Evolutionary conservation across 2,113 vertebrate species (phyloP).

Genomic region (Bubo bubo): DNA sequence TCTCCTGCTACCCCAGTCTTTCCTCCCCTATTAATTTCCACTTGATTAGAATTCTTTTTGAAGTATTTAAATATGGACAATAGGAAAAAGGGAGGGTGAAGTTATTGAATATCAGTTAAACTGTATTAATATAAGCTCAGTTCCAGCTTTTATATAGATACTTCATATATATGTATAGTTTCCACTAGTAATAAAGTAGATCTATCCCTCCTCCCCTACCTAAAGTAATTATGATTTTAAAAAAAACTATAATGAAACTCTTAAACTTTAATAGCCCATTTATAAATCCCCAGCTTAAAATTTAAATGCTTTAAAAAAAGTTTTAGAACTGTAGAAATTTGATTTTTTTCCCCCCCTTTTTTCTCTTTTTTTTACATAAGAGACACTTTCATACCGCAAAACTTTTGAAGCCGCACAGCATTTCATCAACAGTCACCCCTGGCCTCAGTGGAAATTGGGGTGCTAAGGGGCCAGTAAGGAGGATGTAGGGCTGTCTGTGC

Average conservation of each 20-base stretch:
- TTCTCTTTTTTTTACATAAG: background rate
- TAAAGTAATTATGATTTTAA: slow-evolving; percentile 81
- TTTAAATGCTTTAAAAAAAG: slow-evolving; percentile 76
- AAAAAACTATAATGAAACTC: slow-evolving; percentile 78
- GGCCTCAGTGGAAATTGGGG: background rate
- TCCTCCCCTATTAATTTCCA: slow-evolving; percentile 98
- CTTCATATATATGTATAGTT: slow-evolving; percentile 85
- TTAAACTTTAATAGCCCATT: slow-evolving; percentile 83
- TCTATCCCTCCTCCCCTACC: slow-evolving; percentile 74
- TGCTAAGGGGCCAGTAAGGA: background rate
- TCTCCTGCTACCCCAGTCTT: slow-evolving; percentile 94
- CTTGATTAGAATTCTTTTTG: slow-evolving; percentile 99
- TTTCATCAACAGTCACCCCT: background rate
- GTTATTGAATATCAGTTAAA: slow-evolving; percentile 99
- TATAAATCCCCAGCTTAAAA: slow-evolving; percentile 80
- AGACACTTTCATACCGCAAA: slow-evolving; percentile 15
- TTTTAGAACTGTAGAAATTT: slow-evolving; percentile 74
- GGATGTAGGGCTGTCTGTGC: background rate
- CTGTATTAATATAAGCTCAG: slow-evolving; percentile 95
- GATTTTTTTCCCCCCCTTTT: background rate
- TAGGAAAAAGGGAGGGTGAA: slow-evolving; percentile 94
- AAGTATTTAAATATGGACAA: slow-evolving; percentile 99
- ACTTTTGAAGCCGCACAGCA: slow-evolving; percentile 1
- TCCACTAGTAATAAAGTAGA: slow-evolving; percentile 82
- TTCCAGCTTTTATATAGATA: slow-evolving; percentile 81